These are phyloP conservation scores for Quadroppia sp. DNA, from an alignment of 2,888 invertebrate species.

Conservation along the genomic window DNA sequence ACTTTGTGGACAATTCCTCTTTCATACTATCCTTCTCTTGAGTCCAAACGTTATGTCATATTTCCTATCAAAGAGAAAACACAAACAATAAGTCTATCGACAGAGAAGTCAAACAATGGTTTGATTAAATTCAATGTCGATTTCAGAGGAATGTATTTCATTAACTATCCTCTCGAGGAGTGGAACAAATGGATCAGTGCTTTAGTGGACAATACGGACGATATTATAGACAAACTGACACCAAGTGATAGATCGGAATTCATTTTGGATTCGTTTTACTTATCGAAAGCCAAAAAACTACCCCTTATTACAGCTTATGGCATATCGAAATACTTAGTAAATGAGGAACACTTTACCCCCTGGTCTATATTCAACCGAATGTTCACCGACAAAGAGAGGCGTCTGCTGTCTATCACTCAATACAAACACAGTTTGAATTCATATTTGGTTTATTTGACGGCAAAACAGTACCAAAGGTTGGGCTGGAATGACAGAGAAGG, in stretches of 20 bases:
- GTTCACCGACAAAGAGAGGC: neutral
- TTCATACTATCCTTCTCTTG: conserved; percentile 34
- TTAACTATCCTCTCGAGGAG: conserved; percentile 54
- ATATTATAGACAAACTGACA: neutral
- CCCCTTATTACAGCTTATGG: conserved; percentile 50
- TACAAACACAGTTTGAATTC: conserved; percentile 1
- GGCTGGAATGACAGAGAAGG: conserved; percentile 26
- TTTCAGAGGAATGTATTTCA: conserved; percentile 55
- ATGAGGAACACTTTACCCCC: conserved; percentile 49
- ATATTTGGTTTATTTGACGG: neutral
- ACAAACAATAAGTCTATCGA: neutral
- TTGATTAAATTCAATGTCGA: conserved; percentile 38
- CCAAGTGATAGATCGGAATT: conserved; percentile 76
- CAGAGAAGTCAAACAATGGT: neutral
- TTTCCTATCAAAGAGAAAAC: neutral
- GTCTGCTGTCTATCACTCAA: neutral
- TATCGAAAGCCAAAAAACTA: conserved; percentile 61
- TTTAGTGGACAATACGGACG: neutral
- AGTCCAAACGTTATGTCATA: neutral
- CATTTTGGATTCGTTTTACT: conserved; percentile 69
- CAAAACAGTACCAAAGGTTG: conserved; percentile 11
- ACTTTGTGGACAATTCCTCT: conserved; percentile 36
- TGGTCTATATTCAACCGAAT: conserved; percentile 46
- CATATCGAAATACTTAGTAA: conserved; percentile 49
- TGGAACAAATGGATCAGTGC: conserved; percentile 52